Evolutionary conservation across 2,888 invertebrate species (phyloP).

Genomic region (Allolobophora icterica): DNA sequence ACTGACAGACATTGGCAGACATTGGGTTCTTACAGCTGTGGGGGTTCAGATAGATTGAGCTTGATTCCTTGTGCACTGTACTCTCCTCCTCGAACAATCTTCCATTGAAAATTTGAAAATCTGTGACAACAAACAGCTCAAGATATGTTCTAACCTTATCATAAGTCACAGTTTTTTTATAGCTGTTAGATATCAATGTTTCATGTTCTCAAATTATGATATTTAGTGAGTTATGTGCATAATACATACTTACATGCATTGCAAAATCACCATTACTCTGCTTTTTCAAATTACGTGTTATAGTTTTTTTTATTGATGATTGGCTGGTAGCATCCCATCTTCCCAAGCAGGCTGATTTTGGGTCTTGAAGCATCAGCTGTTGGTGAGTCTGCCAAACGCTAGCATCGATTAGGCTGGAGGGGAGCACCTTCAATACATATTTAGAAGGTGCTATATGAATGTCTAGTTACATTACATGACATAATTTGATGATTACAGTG

Average conservation of each 20-base stretch:
- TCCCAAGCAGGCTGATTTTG: too few relatives aligned
- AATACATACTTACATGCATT: neutral
- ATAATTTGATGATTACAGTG: neutral
- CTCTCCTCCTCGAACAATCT: neutral
- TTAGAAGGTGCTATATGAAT: too few relatives aligned
- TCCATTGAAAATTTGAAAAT: neutral
- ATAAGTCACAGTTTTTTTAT: neutral
- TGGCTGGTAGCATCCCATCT: neutral
- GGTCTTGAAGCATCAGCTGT: neutral
- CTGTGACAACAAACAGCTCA: too few relatives aligned
- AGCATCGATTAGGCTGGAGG: neutral
- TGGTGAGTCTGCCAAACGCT: neutral
- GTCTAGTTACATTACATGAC: neutral
- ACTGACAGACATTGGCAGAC: too few relatives aligned
- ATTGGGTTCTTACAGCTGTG: neutral
- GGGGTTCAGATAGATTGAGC: neutral
- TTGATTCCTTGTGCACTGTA: neutral
- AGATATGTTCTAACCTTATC: neutral
- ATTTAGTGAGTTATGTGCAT: neutral
- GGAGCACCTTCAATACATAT: too few relatives aligned
- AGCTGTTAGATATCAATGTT: neutral
- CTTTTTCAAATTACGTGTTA: neutral
- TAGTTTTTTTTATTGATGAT: neutral
- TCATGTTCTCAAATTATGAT: neutral
- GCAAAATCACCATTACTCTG: neutral